phyloP scores from a whole-genome alignment of 2,888 invertebrate species.

The Tholera decimalis region DNA sequence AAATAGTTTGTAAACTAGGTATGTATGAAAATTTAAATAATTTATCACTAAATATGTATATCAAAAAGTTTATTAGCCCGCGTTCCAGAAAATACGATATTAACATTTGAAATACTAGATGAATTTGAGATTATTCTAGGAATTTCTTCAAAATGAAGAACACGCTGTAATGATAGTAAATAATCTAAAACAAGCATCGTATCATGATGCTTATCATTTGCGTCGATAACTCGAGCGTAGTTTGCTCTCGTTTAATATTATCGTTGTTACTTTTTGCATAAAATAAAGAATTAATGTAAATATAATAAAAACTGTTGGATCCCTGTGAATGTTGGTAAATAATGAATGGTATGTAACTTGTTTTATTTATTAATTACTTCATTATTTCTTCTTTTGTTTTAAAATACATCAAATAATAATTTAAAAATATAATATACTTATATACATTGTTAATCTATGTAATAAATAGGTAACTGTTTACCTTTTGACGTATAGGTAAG shows the following conservation, averaged over 20 bases:
- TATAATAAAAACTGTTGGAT: neutral
- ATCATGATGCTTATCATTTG: conserved; percentile 33
- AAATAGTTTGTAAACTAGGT: too few species aligned
- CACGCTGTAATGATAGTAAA: neutral
- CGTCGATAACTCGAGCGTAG: conserved; percentile 11
- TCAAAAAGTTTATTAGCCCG: too few species aligned
- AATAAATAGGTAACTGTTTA: too few species aligned
- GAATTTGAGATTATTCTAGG: neutral
- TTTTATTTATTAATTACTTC: too few species aligned
- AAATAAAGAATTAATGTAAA: neutral
- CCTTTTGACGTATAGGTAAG: too few species aligned
- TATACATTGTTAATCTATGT: neutral
- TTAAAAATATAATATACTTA: too few species aligned
- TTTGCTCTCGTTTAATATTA: conserved; percentile 20
- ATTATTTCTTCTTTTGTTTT: neutral
- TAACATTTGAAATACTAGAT: neutral
- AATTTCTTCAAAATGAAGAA: neutral
- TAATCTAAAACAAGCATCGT: conserved; percentile 24
- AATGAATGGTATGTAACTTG: too few species aligned
- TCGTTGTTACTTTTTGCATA: conserved; percentile 16
- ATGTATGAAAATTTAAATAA: too few species aligned
- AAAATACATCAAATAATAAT: too few species aligned
- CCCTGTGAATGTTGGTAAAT: neutral
- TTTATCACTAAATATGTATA: too few species aligned
- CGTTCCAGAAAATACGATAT: too few species aligned